Conservation (phyloP, 2,888 invertebrate species). For the Cerceris rybyensis region DNA sequence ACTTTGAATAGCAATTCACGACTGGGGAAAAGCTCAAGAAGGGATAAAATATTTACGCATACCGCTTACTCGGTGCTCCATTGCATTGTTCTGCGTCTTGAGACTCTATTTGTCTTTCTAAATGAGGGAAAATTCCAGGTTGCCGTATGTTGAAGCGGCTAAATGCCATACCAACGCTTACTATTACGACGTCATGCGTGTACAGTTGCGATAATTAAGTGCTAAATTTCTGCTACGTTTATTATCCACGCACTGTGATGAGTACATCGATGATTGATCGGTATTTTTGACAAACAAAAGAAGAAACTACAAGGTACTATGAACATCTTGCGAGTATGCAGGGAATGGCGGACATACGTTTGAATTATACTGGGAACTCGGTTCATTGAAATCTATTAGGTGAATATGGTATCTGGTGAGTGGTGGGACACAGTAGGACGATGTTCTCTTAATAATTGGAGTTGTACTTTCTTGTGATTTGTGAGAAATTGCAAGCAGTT, state of each 20-base stretch:
- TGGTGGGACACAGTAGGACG: too few species aligned
- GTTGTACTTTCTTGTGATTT: too few species aligned
- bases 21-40: background rate
- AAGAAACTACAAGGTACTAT: too few species aligned
- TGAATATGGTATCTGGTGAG: too few species aligned
- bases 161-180: conserved; percentile 20
- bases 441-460: too few species aligned
- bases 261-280: conserved; percentile 54
- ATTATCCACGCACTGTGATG: conserved; percentile 60
- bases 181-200: conserved; percentile 40
- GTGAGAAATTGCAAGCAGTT: too few species aligned
- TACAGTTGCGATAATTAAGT: conserved; percentile 62
- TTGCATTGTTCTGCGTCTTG: background rate
- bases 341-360: too few species aligned
- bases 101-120: conserved; percentile 1
- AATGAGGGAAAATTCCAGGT: conserved; percentile 1
- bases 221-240: conserved; percentile 61
- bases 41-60: background rate
- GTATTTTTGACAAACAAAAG: background rate
- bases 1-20: background rate
- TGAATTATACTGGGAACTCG: too few species aligned
- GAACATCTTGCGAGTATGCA: too few species aligned
- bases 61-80: background rate
- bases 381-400: too few species aligned
- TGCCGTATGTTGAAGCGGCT: conserved; percentile 11